These are phyloP conservation scores for Acanthopagrus latus DNA, from an alignment of 2,797 vertebrate genomes.

Conservation along the genomic window DNA sequence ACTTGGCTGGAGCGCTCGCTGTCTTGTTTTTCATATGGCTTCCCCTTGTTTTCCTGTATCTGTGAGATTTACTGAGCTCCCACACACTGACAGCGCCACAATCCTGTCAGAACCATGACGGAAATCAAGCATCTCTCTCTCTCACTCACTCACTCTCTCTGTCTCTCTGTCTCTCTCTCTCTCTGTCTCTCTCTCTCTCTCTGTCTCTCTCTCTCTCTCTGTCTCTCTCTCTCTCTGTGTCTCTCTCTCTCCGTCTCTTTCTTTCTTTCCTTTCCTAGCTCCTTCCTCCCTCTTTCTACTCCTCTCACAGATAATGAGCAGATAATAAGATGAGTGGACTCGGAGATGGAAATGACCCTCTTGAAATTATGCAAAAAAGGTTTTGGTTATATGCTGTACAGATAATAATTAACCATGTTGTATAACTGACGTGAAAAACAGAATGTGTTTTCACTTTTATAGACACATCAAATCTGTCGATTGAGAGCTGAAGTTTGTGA, in stretches of 20 bases:
- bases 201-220: background rate
- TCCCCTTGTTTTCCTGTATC: slow-evolving; percentile 67
- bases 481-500: slow-evolving; percentile 45
- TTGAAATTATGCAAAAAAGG: slow-evolving; percentile 62
- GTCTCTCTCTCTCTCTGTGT: background rate
- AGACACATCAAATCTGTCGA: slow-evolving; percentile 35
- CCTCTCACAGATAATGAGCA: slow-evolving; percentile 36
- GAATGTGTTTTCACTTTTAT: slow-evolving; percentile 33
- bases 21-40: slow-evolving; percentile 68
- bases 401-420: slow-evolving; percentile 45
- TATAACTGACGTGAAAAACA: slow-evolving; percentile 48
- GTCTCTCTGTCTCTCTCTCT: too few species aligned
- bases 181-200: too few species aligned
- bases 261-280: background rate
- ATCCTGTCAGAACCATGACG: slow-evolving; percentile 55
- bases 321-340: slow-evolving; percentile 57
- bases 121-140: slow-evolving; percentile 38
- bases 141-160: slow-evolving; percentile 4
- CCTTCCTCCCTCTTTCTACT: slow-evolving; percentile 11
- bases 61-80: slow-evolving; percentile 66
- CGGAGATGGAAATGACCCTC: slow-evolving; percentile 57
- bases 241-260: background rate
- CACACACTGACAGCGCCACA: slow-evolving; percentile 62
- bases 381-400: slow-evolving; percentile 19
- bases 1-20: slow-evolving; percentile 58